Evolutionary conservation across 2,797 vertebrate genomes (phyloP).

Genomic region (Alca torda): DNA sequence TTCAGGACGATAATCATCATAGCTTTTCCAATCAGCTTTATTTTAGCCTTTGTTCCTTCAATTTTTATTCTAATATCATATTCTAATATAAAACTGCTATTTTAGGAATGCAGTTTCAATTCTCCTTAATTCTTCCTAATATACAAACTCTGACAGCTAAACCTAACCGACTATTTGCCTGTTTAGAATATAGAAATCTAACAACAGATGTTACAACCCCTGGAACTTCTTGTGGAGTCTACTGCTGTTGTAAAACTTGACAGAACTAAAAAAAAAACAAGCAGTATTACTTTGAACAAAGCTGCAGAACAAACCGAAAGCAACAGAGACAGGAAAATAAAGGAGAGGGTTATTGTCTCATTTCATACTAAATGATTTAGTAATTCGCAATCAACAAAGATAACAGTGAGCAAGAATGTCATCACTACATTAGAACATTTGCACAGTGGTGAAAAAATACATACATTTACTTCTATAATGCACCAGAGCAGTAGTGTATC

Average conservation of each 20-base stretch:
- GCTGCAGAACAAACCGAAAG: not conserved
- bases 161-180: not conserved
- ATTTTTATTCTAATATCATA: not conserved
- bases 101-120: not conserved
- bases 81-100: not conserved
- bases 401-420: not conserved
- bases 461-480: not conserved
- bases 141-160: not conserved
- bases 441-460: not conserved
- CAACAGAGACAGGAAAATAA: not conserved
- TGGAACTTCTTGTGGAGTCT: not conserved
- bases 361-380: not conserved
- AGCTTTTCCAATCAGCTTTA: not conserved
- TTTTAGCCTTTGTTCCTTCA: not conserved
- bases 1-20: not conserved
- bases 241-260: not conserved
- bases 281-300: not conserved
- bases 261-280: not conserved
- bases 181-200: not conserved
- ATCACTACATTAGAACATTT: not conserved
- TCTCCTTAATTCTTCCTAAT: not conserved
- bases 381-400: not conserved
- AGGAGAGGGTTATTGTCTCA: not conserved
- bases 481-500: not conserved
- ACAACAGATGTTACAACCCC: not conserved